Evolutionary conservation across 1,140 invertebrate species (phyloP).

Genomic region (Philaenus spumarius): DNA sequence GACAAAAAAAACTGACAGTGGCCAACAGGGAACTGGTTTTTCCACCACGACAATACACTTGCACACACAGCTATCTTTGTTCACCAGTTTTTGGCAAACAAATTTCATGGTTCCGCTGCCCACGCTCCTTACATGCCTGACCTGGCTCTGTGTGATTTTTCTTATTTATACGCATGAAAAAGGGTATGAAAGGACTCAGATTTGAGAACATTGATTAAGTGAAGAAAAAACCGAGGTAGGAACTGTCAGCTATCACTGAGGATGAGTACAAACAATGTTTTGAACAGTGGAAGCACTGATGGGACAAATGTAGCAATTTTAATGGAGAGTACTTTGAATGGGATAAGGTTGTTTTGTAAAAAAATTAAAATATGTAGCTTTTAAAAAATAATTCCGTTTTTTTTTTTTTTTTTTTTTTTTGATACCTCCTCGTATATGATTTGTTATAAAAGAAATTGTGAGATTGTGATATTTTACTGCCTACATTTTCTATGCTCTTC

Average conservation of each 20-base stretch:
- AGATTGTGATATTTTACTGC: too few species aligned
- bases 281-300: conserved; percentile 22
- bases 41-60: too few species aligned
- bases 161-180: conserved; percentile 36
- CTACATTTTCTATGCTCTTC: too few species aligned
- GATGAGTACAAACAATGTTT: conserved; percentile 25
- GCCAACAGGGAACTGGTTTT: too few species aligned
- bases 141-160: conserved; percentile 39
- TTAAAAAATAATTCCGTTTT: too few species aligned
- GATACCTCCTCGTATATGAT: too few species aligned
- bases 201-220: conserved; percentile 32
- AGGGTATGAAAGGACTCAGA: conserved; percentile 32
- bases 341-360: conserved; percentile 20
- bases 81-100: conserved; percentile 29
- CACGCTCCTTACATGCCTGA: conserved; percentile 43
- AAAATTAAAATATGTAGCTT: background rate
- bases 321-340: conserved; percentile 26
- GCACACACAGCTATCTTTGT: too few species aligned
- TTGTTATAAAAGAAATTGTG: too few species aligned
- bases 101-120: conserved; percentile 33
- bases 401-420: too few species aligned
- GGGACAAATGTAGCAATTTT: conserved; percentile 21
- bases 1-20: background rate
- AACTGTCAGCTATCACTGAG: conserved; percentile 24
- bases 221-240: conserved; percentile 2